phyloP scores from a whole-genome alignment of 2,113 vertebrate genomes.

The Plectropomus leopardus region DNA sequence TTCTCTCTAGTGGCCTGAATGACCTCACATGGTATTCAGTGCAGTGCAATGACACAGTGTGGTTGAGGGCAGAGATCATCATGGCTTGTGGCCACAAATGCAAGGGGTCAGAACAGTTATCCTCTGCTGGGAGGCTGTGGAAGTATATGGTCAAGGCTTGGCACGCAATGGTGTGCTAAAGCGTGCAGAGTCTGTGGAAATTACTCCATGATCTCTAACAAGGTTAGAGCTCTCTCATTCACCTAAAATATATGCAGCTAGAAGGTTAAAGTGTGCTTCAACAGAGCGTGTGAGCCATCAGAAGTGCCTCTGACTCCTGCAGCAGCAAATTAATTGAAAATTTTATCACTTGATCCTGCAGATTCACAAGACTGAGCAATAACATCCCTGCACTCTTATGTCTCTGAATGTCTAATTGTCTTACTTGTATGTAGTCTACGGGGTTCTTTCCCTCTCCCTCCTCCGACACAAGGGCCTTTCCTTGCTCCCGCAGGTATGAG shows the following conservation, averaged over 20 bases:
- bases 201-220: background rate
- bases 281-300: background rate
- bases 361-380: background rate
- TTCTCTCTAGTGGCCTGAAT: background rate
- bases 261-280: background rate
- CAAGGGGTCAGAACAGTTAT: background rate
- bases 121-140: conserved; percentile 2
- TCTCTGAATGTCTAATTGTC: background rate
- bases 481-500: conserved; percentile 97
- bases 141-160: background rate
- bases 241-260: background rate
- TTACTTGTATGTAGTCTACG: conserved; percentile 99
- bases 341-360: background rate
- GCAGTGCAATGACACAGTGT: background rate
- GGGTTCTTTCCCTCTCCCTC: conserved; percentile 99
- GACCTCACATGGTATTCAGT: background rate
- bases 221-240: conserved; percentile 1
- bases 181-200: conserved; percentile 1
- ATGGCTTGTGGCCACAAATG: background rate
- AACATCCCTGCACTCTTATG: background rate
- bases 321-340: background rate
- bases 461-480: conserved; percentile 98
- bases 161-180: conserved; percentile 15
- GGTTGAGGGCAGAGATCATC: background rate
- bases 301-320: background rate